Conservation (phyloP, 2,113 vertebrate species). For the Galeopterus variegatus region DNA sequence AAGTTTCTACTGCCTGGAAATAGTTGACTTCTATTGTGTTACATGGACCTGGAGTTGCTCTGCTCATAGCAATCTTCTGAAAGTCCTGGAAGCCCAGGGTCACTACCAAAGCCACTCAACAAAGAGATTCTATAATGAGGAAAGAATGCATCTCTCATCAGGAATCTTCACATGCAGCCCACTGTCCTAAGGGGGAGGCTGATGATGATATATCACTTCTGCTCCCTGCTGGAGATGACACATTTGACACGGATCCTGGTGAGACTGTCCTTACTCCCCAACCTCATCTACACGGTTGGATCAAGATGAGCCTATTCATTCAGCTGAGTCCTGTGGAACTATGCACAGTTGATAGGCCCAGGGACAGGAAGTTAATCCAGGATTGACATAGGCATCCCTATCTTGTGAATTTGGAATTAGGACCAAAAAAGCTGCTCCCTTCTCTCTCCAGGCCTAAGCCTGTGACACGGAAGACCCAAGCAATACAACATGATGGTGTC, state of each 20-base stretch:
- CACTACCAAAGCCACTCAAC: background rate
- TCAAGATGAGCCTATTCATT: background rate
- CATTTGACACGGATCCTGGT: rapidly evolving
- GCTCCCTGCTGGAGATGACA: rapidly evolving
- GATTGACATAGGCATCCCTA: background rate
- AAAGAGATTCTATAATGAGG: background rate
- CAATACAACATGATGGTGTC: background rate
- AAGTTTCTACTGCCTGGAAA: background rate
- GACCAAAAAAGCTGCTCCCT: background rate
- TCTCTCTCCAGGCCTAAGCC: background rate
- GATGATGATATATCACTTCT: rapidly evolving
- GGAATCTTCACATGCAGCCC: background rate
- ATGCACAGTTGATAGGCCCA: background rate
- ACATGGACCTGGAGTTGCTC: background rate
- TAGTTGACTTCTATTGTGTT: background rate
- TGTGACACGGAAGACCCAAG: background rate
- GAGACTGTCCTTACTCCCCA: background rate
- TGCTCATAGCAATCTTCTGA: background rate
- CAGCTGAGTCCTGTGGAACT: background rate
- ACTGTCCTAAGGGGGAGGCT: background rate
- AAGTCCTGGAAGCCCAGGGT: background rate
- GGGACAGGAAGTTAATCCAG: background rate
- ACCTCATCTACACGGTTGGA: background rate
- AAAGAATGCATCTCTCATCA: background rate
- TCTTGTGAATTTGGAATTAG: background rate